Base-by-base conservation (phyloP, 2,797 vertebrate species). In the Petrocephalus sullivani region DNA sequence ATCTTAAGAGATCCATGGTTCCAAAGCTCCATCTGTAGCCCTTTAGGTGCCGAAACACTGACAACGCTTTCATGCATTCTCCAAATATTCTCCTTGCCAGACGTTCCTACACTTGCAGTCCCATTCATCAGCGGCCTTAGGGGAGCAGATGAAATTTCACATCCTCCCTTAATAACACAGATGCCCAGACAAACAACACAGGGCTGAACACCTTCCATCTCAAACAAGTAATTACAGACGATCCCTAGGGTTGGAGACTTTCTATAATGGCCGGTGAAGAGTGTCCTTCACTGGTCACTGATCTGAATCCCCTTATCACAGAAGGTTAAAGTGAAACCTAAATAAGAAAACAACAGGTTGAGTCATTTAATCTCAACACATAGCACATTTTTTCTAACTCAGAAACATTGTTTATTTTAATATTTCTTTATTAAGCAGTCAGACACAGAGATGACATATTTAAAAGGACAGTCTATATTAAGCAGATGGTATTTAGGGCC, bases 231-330 rank as follows among this genome's bases (percentile, higher is more conserved):
- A 81, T 82, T 28, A 83, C 19, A 60, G 28, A 51, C 28, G n/a
- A 28, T 82, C 87, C 54, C 87, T 58, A n/a, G 56, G 75, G 75
- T 58, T 3, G 37, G 56, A n/a, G 9, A 7, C 87, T 23, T 86
- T n/a, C 87, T 28, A 28, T 4, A 64, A 83, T 19, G 6, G 16
- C 54, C 12, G 10, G 56, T 10, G 33, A 83, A 37, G 53, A 37
- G 53, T 81, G 67, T 81, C 71, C 53, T 54, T 87, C 51, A 37
- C 64, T 78, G 51, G 54, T 56, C 86, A 87, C 60, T 75, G 86
- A 28, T 51, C 86, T 28, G 86, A 87, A 61, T 53, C 33, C 33
- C 3, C 6, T 78, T 60, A 81, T 87, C 51, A 78, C 51, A 57
- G 49, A 49, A 87, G 16, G 14, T 51, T 16, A 14, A 57, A 53